A percentile compares a stretch with the other conserved stretches of the same genome.
Evolutionary conservation across 1,140 invertebrate genomes (phyloP).

Genomic region (Archegozetes longisetosus): DNA sequence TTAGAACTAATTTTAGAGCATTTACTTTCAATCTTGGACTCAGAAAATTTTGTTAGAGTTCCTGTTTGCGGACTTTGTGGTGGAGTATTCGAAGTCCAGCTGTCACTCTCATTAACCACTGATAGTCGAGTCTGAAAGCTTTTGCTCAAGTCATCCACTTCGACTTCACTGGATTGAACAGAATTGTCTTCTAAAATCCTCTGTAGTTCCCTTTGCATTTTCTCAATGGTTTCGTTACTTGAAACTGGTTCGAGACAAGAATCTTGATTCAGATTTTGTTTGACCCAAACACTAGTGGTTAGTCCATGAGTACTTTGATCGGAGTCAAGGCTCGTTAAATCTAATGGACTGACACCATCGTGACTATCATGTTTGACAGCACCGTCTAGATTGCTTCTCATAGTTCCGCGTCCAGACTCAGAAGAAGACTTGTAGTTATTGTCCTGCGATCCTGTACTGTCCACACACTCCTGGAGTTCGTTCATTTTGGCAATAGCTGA

Average conservation of each 20-base stretch:
- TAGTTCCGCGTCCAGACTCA: slow-evolving; percentile 31
- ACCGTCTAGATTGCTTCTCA: slow-evolving; percentile 10
- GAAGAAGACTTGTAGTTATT: slow-evolving; percentile 23
- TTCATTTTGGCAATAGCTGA: neutral
- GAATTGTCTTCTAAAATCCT: slow-evolving; percentile 10
- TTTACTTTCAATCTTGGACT: neutral
- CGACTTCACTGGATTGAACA: neutral
- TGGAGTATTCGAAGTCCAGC: neutral
- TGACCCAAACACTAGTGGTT: neutral
- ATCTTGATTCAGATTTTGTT: neutral
- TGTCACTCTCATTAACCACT: slow-evolving; percentile 1
- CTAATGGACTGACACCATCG: neutral
- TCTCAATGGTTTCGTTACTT: slow-evolving; percentile 16
- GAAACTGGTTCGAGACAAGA: neutral
- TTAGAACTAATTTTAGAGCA: slow-evolving; percentile 4
- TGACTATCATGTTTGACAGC: neutral
- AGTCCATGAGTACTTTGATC: slow-evolving; percentile 9
- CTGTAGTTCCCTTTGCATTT: slow-evolving; percentile 23
- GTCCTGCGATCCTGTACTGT: slow-evolving; percentile 9
- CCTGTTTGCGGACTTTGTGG: neutral
- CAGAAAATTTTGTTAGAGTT: neutral
- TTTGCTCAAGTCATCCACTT: neutral
- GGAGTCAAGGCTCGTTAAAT: slow-evolving; percentile 11
- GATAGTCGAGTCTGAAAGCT: neutral
- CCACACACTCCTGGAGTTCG: neutral